phyloP scores from a whole-genome alignment of 2,888 invertebrate species.

The Oegoconia quadripuncta region DNA sequence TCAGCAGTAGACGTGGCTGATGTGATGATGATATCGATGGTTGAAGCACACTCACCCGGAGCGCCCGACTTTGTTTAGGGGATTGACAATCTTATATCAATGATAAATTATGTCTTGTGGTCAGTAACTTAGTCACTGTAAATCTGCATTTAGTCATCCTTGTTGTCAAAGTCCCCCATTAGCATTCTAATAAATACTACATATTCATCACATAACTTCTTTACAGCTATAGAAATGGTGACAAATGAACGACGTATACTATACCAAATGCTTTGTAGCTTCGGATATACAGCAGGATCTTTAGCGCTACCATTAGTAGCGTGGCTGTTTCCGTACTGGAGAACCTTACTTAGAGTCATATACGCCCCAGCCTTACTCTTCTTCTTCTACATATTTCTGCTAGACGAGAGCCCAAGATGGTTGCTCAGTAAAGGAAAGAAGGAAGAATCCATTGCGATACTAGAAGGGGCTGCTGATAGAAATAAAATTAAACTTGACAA shows the following conservation, averaged over 20 bases:
- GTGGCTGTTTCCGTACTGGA: conserved; percentile 82
- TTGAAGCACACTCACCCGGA: no score
- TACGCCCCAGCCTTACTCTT: conserved; percentile 85
- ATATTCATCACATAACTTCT: background rate
- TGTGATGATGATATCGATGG: no score
- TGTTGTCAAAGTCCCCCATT: no score
- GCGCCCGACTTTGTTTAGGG: no score
- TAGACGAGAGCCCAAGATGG: conserved; percentile 90
- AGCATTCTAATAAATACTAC: no score
- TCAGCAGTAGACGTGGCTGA: no score
- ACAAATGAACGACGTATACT: conserved; percentile 48
- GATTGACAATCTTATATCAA: no score
- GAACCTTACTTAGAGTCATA: conserved; percentile 80
- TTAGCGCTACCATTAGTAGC: conserved; percentile 39
- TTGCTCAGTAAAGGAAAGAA: conserved; percentile 83
- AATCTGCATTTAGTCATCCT: no score
- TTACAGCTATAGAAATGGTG: conserved; percentile 59
- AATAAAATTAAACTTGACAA: conserved; percentile 52
- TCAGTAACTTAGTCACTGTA: no score
- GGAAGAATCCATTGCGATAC: conserved; percentile 80
- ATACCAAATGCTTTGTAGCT: conserved; percentile 39
- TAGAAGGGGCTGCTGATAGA: conserved; percentile 79
- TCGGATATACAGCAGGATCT: conserved; percentile 47
- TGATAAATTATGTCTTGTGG: no score
- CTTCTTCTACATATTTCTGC: conserved; percentile 81